Evolutionary conservation across 2,113 vertebrate species (phyloP), one percentile per base, ranked within the genome.

Genomic region (Mohoua ochrocephala): DNA sequence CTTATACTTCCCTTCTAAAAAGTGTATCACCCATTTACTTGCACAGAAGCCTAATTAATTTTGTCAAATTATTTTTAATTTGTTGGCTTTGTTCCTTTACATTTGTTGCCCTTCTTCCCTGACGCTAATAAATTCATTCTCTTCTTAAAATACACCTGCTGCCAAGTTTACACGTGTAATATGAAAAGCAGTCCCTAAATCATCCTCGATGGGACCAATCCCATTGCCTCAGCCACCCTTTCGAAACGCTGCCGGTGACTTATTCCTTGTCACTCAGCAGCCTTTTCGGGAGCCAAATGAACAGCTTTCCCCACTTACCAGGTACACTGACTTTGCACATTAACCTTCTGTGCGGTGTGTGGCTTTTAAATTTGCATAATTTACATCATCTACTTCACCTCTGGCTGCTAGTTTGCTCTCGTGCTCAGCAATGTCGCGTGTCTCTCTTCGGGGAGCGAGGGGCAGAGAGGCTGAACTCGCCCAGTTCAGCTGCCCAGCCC

Each of bases 31-130:
- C 63, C 24, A 47, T 93, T 95, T 80, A 33, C 77, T 93, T 71
- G 68, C 60, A 65, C 74, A 69, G 94, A 95, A 97, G 44, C 93
- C 91, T 94, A 93, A 89, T 97, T 97, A 97, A 97, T 97, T 97
- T 96, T 30, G 47, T 87, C 92, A 97, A 96, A 98, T 91, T 95
- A 93, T 96, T 97, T 89, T 94, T 95, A 96, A 96, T 89, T 91
- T 63, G 67, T 79, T 97, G 94, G 95, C 97, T 97, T 53, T 84
- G 47, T 73, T 97, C 89, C 94, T 92, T 74, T 69, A 63, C 65
- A 68, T 91, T 97, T 94, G 79, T 88, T 87, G 70, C 85, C 76
- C 84, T 94, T 71, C 69, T 65, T 95, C 30, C 65, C 65, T 37
- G 53, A 61, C 57, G 87, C 14, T 67, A 90, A 65, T 76, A 93